Evolutionary conservation across 2,797 vertebrate genomes (phyloP).

Genomic region (Craterocephalus amniculus): DNA sequence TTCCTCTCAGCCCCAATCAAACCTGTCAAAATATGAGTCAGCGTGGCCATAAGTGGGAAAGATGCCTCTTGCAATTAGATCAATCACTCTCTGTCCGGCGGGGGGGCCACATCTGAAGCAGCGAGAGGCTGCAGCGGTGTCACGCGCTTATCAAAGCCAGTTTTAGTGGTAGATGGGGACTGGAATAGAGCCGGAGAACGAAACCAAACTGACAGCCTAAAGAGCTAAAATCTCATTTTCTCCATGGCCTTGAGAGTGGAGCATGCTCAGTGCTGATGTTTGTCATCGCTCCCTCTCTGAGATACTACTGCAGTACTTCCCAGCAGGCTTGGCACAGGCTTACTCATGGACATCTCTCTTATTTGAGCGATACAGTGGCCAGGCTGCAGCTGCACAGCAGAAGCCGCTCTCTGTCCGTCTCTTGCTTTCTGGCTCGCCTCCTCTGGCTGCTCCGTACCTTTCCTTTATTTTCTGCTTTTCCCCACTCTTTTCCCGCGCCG

Average conservation of each 20-base stretch:
- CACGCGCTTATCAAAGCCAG: constrained; percentile 34
- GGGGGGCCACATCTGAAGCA: constrained; percentile 30
- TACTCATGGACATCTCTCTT: constrained; percentile 75
- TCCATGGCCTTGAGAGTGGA: constrained; percentile 72
- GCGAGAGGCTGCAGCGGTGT: constrained; percentile 24
- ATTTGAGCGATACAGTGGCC: constrained; percentile 59
- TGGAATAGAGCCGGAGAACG: constrained; percentile 51
- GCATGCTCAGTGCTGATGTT: constrained; percentile 74
- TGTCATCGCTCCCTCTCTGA: constrained; percentile 67
- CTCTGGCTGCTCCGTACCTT: constrained; percentile 21
- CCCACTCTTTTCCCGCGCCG: constrained; percentile 32
- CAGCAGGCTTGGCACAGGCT: constrained; percentile 73
- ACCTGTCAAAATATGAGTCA: constrained; percentile 69
- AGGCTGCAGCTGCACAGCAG: constrained; percentile 61
- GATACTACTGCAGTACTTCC: constrained; percentile 77
- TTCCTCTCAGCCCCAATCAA: constrained; percentile 62
- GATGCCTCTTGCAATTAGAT: constrained; percentile 53
- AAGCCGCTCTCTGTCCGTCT: constrained; percentile 27
- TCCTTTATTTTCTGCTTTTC: constrained; percentile 29
- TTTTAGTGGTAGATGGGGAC: constrained; percentile 53
- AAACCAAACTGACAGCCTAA: constrained; percentile 57
- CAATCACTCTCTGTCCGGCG: constrained; percentile 45
- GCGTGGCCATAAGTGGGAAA: constrained; percentile 48
- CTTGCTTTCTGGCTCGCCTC: constrained; percentile 5
- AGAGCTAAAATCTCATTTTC: constrained; percentile 71